phyloP scores from a whole-genome alignment of 1,140 invertebrate genomes.

The Schlechtendalia chinensis region DNA sequence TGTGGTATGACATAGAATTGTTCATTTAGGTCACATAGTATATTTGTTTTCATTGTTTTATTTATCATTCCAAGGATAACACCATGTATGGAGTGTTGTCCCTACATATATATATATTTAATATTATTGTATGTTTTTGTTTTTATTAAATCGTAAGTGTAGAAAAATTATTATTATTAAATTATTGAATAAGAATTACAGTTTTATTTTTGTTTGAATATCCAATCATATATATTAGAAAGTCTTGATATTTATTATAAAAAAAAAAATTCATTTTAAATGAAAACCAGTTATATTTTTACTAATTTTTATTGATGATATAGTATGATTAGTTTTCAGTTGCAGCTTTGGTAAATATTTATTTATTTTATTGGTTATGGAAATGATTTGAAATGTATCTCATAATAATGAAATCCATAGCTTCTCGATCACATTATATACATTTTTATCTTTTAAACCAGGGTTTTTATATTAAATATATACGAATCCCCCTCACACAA shows the following conservation, averaged over 20 bases:
- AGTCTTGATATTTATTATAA: conserved; percentile 21
- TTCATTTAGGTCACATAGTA: conserved; percentile 30
- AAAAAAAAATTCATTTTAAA: conserved; percentile 30
- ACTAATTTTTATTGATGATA: not conserved
- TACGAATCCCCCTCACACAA: too few relatives aligned
- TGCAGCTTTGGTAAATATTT: too few relatives aligned
- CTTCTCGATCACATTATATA: too few relatives aligned
- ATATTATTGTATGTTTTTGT: too few relatives aligned
- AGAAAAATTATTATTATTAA: conserved; percentile 9
- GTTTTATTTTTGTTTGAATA: not conserved
- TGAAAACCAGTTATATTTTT: not conserved
- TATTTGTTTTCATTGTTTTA: conserved; percentile 29
- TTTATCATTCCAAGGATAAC: conserved; percentile 41
- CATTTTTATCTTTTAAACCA: too few relatives aligned
- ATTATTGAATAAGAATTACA: conserved; percentile 2
- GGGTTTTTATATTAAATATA: too few relatives aligned
- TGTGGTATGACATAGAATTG: conserved; percentile 21
- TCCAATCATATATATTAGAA: not conserved
- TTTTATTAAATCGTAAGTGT: conserved; percentile 39
- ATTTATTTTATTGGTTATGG: too few relatives aligned
- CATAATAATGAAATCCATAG: too few relatives aligned
- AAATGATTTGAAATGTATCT: too few relatives aligned
- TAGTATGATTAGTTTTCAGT: too few relatives aligned
- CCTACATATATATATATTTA: too few relatives aligned
- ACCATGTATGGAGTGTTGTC: conserved; percentile 16